Evolutionary conservation across 2,888 invertebrate species (phyloP).

Genomic region (Aquatica leii): DNA sequence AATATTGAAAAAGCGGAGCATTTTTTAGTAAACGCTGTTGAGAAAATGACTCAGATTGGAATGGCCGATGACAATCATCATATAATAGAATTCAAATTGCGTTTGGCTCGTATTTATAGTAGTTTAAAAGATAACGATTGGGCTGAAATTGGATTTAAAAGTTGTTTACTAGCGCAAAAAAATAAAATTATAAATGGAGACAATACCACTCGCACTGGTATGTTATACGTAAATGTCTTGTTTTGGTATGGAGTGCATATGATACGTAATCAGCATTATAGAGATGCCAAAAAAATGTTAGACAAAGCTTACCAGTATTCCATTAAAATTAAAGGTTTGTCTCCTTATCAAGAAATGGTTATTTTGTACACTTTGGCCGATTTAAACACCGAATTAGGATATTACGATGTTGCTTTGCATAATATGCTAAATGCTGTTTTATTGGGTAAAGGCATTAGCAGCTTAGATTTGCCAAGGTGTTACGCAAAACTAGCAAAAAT

Average conservation of each 20-base stretch:
- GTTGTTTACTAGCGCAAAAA: conserved; percentile 57
- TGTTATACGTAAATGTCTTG: conserved; percentile 59
- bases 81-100: conserved; percentile 60
- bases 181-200: conserved; percentile 56
- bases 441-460: conserved; percentile 59
- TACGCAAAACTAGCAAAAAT: conserved; percentile 59
- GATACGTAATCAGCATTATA: conserved; percentile 49
- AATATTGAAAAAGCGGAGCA: conserved; percentile 58
- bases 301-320: conserved; percentile 58
- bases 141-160: conserved; percentile 61
- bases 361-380: conserved; percentile 60
- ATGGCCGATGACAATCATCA: conserved; percentile 55
- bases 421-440: conserved; percentile 60
- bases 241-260: conserved; percentile 63
- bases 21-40: conserved; percentile 57
- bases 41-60: conserved; percentile 57
- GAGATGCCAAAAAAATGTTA: conserved; percentile 55
- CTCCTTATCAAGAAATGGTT: conserved; percentile 61
- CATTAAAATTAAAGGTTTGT: conserved; percentile 56
- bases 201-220: conserved; percentile 57
- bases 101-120: conserved; percentile 60
- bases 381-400: conserved; percentile 54
- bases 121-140: conserved; percentile 52
- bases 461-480: conserved; percentile 60
- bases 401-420: conserved; percentile 57